phyloP scores from a whole-genome alignment of 35 echinoderm and acorn worm species.

The Holothuria glaberrima region DNA sequence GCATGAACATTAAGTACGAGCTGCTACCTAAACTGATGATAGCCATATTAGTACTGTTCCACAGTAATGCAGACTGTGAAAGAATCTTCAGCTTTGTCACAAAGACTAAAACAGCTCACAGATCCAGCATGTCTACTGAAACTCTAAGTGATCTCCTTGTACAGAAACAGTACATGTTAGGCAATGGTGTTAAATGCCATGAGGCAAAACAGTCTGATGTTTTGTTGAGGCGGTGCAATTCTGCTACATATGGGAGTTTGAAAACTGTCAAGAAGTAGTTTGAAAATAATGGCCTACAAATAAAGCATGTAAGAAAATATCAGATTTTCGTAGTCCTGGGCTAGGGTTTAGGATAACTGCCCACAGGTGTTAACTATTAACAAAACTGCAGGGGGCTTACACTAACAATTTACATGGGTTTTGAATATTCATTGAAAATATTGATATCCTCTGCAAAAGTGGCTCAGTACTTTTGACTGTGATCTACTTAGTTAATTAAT shows the following conservation, averaged over 20 bases:
- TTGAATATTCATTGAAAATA: not conserved
- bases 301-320: not conserved
- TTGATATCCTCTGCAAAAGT: too few species aligned
- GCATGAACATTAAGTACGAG: constrained; percentile 51
- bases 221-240: constrained; percentile 8
- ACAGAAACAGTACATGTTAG: constrained; percentile 25
- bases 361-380: not conserved
- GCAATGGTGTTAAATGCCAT: constrained; percentile 22
- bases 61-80: constrained; percentile 72
- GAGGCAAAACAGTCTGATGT: not conserved
- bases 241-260: constrained; percentile 11
- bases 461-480: not conserved
- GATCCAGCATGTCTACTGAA: constrained; percentile 17
- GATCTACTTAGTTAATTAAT: not conserved
- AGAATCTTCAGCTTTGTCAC: constrained; percentile 62
- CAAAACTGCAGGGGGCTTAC: not conserved
- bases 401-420: not conserved
- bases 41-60: constrained; percentile 48
- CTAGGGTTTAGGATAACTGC: not conserved
- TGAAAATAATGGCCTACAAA: not conserved
- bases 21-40: constrained; percentile 43
- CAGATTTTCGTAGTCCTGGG: not conserved
- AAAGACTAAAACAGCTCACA: constrained; percentile 30
- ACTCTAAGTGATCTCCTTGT: constrained; percentile 14
- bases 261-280: not conserved